phyloP scores from a whole-genome alignment of 2,113 vertebrate genomes.

The Nannospalax galili region DNA sequence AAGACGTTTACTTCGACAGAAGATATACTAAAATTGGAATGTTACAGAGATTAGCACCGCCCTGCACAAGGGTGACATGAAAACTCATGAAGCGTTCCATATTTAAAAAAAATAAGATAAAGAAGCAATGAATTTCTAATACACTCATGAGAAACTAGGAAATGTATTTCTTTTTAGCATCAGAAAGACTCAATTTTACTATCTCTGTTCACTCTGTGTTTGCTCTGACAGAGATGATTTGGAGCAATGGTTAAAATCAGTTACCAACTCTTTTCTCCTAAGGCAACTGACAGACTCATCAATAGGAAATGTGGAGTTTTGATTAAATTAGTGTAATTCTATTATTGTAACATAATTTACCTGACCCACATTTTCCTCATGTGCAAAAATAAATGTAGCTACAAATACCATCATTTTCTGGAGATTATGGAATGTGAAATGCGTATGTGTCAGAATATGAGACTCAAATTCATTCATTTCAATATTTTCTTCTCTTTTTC shows the following conservation, averaged over 20 bases:
- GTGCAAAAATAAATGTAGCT: conserved; percentile 49
- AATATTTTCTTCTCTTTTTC: neutral
- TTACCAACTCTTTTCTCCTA: conserved; percentile 27
- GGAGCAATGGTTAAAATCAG: conserved; percentile 36
- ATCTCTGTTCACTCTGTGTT: neutral
- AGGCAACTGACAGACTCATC: neutral
- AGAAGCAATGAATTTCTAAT: neutral
- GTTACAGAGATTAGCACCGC: too few relatives aligned
- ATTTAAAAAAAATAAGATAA: too few relatives aligned
- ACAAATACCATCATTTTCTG: neutral
- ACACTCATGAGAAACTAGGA: neutral
- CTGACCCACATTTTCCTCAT: conserved; percentile 1
- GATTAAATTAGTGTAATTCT: conserved; percentile 24
- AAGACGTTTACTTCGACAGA: too few relatives aligned
- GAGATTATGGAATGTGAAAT: neutral
- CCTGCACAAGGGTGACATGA: too few relatives aligned
- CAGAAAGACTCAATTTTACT: neutral
- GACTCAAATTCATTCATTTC: neutral
- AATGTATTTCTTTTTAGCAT: neutral
- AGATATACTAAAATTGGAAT: too few relatives aligned
- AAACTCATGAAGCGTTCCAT: too few relatives aligned
- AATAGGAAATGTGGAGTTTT: conserved; percentile 32
- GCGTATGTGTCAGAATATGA: neutral
- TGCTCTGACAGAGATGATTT: conserved; percentile 20
- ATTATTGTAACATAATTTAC: conserved; percentile 22